Evolutionary conservation across 2,797 vertebrate genomes (phyloP).

Genomic region (Sciurus vulgaris): DNA sequence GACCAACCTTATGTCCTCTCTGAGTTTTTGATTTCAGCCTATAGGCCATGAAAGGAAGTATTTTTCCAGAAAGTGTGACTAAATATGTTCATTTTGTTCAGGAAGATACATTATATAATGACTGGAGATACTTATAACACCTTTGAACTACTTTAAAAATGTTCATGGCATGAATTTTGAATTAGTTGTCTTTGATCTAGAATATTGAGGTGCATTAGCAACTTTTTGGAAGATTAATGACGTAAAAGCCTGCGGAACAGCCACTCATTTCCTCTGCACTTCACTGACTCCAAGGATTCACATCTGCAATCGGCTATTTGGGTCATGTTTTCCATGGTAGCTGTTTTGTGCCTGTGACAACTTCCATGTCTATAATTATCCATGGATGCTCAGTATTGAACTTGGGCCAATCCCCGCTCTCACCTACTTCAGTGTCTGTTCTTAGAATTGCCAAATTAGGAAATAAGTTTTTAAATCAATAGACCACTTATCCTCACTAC

Average conservation of each 20-base stretch:
- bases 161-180: background rate
- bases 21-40: background rate
- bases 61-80: background rate
- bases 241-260: background rate
- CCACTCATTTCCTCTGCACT: background rate
- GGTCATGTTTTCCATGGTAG: slow-evolving; percentile 45
- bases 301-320: slow-evolving; percentile 43
- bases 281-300: background rate
- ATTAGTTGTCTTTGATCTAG: background rate
- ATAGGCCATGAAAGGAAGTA: background rate
- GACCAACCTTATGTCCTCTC: background rate
- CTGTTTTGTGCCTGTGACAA: background rate
- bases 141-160: background rate
- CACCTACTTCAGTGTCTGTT: background rate
- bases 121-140: background rate
- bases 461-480: background rate
- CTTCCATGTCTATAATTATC: slow-evolving; percentile 55
- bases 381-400: background rate
- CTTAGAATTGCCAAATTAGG: background rate
- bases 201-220: background rate
- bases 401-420: background rate
- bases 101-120: background rate
- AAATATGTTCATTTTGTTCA: background rate
- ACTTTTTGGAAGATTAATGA: background rate
- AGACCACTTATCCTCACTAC: background rate